These are phyloP conservation scores for Rhagoletis zephyria DNA, from an alignment of 1,140 invertebrate genomes.

Conservation along the genomic window DNA sequence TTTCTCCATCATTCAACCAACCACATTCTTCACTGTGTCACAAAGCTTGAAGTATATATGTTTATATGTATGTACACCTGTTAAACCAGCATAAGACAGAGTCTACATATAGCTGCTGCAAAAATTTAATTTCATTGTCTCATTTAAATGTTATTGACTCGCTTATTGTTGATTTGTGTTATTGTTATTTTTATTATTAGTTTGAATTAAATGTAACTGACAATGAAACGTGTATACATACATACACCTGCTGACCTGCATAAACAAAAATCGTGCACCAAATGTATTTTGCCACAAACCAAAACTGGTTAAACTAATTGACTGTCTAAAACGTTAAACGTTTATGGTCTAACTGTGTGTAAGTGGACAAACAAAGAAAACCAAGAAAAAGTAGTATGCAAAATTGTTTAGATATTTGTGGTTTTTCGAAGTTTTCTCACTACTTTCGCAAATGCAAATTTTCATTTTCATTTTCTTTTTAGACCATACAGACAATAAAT, in stretches of 20 bases:
- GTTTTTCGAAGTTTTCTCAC: slow-evolving; percentile 40
- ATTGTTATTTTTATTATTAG: background rate
- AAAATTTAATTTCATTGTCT: background rate
- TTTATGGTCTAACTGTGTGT: slow-evolving; percentile 27
- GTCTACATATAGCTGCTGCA: background rate
- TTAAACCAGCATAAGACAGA: background rate
- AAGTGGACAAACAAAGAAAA: background rate
- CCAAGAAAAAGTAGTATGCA: slow-evolving; percentile 12
- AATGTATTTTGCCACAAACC: slow-evolving; percentile 15
- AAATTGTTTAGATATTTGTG: slow-evolving; percentile 33
- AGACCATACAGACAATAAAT: background rate
- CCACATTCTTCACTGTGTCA: slow-evolving; percentile 22
- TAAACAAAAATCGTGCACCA: slow-evolving; percentile 16
- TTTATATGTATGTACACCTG: no score
- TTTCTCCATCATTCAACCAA: no score
- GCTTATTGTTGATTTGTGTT: slow-evolving; percentile 39
- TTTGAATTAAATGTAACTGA: slow-evolving; percentile 48
- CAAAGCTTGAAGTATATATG: no score
- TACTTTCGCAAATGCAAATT: slow-evolving; percentile 47
- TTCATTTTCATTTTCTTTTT: slow-evolving; percentile 11
- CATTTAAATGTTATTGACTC: slow-evolving; percentile 49
- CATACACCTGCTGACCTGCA: slow-evolving; percentile 41
- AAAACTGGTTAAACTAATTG: slow-evolving; percentile 43
- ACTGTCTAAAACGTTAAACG: background rate
- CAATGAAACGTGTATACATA: slow-evolving; percentile 45